Evolutionary conservation across 2,113 vertebrate genomes (phyloP).

Genomic region (Okapia johnstoni): DNA sequence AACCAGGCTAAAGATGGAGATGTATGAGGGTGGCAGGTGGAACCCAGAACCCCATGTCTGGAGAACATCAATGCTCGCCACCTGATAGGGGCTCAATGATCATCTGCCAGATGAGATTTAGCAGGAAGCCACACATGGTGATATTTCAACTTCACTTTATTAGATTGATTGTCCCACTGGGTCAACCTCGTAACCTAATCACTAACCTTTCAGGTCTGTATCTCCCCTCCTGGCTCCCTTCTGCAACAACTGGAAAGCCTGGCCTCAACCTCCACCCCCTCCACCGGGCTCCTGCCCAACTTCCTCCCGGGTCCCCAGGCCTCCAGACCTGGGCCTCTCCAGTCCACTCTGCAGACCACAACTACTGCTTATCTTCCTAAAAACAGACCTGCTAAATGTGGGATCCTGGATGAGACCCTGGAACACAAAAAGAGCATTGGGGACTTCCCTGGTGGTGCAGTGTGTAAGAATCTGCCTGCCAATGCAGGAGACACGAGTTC

Average conservation of each 20-base stretch:
- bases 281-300: not conserved
- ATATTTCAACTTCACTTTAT: not conserved
- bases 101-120: no score
- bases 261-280: not conserved
- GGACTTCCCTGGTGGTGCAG: not conserved
- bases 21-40: not conserved
- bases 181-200: not conserved
- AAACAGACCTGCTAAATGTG: not conserved
- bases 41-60: rapidly evolving
- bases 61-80: not conserved
- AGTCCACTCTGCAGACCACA: not conserved
- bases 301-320: not conserved
- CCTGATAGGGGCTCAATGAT: not conserved
- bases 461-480: not conserved
- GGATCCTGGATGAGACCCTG: not conserved
- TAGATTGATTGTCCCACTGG: rapidly evolving
- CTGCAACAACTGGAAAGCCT: not conserved
- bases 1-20: not conserved
- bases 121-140: rapidly evolving
- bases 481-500: not conserved
- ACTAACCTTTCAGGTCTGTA: not conserved
- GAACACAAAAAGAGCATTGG: not conserved
- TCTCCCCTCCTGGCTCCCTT: no score
- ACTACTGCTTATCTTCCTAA: not conserved
- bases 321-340: not conserved